These are phyloP conservation scores for Trichoplusia ni DNA, from an alignment of 1,140 invertebrate genomes.

Conservation along the genomic window DNA sequence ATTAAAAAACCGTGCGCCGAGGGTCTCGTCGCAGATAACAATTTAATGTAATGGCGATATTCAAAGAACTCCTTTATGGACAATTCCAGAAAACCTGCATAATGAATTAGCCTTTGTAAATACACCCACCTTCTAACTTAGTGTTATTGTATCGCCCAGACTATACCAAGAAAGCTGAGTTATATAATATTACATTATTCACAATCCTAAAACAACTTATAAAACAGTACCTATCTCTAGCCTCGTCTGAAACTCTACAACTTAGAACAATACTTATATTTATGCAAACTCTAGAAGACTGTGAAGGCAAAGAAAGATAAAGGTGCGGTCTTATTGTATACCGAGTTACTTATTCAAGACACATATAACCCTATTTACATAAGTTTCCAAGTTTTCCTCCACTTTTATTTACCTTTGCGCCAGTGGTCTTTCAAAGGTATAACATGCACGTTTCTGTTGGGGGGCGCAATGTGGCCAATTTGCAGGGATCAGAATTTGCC, in stretches of 20 bases:
- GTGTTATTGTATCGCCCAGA: neutral
- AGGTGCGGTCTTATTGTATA: slow-evolving; percentile 42
- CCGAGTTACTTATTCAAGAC: slow-evolving; percentile 51
- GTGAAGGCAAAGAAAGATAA: slow-evolving; percentile 40
- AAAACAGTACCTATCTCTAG: slow-evolving; percentile 2
- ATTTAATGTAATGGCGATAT: slow-evolving; percentile 61
- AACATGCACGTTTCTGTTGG: slow-evolving; percentile 38
- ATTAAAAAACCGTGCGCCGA: slow-evolving; percentile 56
- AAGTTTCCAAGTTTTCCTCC: slow-evolving; percentile 47
- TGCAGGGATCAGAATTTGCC: slow-evolving; percentile 59
- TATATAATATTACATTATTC: neutral
- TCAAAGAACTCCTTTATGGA: slow-evolving; percentile 57
- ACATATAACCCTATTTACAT: slow-evolving; percentile 55
- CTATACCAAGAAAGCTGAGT: neutral
- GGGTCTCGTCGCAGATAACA: slow-evolving; percentile 52
- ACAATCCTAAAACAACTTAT: neutral
- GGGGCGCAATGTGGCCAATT: slow-evolving; percentile 51
- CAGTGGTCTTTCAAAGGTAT: slow-evolving; percentile 47
- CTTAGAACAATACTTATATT: slow-evolving; percentile 31
- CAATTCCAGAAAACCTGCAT: slow-evolving; percentile 51
- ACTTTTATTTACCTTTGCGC: slow-evolving; percentile 49
- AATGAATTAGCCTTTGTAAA: slow-evolving; percentile 48
- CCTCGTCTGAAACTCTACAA: slow-evolving; percentile 5
- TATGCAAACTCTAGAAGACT: slow-evolving; percentile 38
- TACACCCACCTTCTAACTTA: neutral